Base-by-base conservation (phyloP, 2,888 invertebrate species). In the Rosalia funebris region DNA sequence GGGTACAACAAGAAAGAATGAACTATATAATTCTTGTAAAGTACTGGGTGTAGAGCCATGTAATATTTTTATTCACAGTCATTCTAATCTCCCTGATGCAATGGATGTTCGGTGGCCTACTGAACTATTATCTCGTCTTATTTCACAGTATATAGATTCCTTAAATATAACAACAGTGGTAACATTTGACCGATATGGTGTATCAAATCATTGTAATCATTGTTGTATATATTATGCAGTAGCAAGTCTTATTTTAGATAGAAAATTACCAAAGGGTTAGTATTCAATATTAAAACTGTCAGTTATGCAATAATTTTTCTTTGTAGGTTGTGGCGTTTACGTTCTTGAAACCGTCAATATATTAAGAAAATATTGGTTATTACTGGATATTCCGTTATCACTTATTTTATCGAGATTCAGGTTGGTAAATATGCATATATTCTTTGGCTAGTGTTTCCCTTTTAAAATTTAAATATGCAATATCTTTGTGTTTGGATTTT, bases 141-240 rank as follows among this genome's bases (percentile, higher is more conserved):
- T 93, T 69, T 78, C 87, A 54, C 84, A 88, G 64, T 86, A 90
- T 59, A 82, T 95, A 34, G 91, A 92, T 79, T 84, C 87, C 57
- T 85, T 92, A 72, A 88, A 89, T 73, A 91, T 95, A 75, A 90
- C 93, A 76, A 91, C 92, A 1, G 84, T 98, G 52, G 88, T 98
- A 54, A 96, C 98, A 11, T 99, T 99, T 84, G 99, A 99, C 82
- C 88, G 91, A 75, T 86, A 90, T 77, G 99, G 98, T 48, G 90
- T 99, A 3, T 97, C 96, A 71, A 89, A 91, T 3, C 98, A 99
- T 83, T 84, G 87, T 16, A 99, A 99, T 83, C 99, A 99, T 79
- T 88, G 88, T 64, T 91, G 94, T 61, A 87, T 94, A 65, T 94
- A 91, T 80, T 91, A 90, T 83, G 92, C 91, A 54, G 85, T 93